Evolutionary conservation across 2,797 vertebrate genomes (phyloP).

Genomic region (Phalanger gymnotis): DNA sequence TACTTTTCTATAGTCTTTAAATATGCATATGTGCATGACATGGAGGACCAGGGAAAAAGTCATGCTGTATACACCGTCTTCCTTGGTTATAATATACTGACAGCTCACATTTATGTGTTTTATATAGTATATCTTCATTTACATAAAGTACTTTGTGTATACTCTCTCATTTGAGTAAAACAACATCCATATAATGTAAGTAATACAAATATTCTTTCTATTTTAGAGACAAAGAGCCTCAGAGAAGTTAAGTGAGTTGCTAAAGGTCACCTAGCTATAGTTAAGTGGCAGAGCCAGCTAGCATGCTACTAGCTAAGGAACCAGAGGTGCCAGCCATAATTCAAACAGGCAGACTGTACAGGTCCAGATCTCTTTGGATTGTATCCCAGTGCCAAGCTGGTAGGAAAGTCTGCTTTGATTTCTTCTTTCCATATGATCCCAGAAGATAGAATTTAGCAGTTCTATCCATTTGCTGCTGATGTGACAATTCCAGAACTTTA

Average conservation of each 20-base stretch:
- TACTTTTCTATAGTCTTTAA: constrained; percentile 38
- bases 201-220: not conserved
- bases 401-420: constrained; percentile 29
- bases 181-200: not conserved
- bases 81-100: not conserved
- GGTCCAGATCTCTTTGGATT: not conserved
- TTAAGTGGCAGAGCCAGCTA: not conserved
- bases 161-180: not conserved
- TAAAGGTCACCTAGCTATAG: not conserved
- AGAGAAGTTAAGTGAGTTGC: not conserved
- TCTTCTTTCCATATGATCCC: constrained; percentile 23
- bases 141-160: not conserved
- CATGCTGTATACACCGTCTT: not conserved
- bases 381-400: not conserved
- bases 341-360: not conserved
- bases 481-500: constrained; percentile 83
- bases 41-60: not conserved
- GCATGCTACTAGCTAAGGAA: not conserved
- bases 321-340: not conserved
- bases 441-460: constrained; percentile 57
- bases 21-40: not conserved
- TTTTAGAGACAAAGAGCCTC: not conserved
- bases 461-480: constrained; percentile 77
- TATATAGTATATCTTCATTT: not conserved
- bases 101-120: not conserved